Percentiles rank a stretch among this genome's conserved stretches.
phyloP scores from a whole-genome alignment of 2,888 invertebrate genomes.

The Cosmia pyralina region DNA sequence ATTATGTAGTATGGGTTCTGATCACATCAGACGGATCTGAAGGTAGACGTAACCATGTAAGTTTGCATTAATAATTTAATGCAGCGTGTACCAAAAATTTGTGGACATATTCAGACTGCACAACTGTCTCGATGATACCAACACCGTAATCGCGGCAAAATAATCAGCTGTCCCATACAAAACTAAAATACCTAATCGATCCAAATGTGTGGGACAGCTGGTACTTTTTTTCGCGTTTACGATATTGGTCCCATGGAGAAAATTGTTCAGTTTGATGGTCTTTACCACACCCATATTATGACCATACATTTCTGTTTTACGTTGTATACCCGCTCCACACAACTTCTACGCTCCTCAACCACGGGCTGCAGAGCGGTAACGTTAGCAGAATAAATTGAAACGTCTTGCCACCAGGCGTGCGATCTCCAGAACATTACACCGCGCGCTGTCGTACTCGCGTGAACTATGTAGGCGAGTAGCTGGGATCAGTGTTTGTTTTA shows the following conservation, averaged over 20 bases:
- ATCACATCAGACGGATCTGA: not conserved
- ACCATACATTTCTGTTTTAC: no score
- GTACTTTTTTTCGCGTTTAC: no score
- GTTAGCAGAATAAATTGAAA: constrained; percentile 61
- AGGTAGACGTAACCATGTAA: not conserved
- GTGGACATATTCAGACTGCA: no score
- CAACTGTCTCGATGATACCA: no score
- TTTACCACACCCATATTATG: no score
- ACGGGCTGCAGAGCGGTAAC: constrained; percentile 37
- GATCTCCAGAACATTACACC: constrained; percentile 56
- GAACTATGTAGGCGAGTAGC: constrained; percentile 8
- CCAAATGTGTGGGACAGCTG: no score
- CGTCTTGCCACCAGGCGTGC: constrained; percentile 49
- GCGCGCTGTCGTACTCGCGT: constrained; percentile 24
- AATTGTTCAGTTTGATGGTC: no score
- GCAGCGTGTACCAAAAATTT: no score
- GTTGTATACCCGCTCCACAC: constrained; percentile 16
- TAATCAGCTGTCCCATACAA: no score
- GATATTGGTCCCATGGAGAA: no score
- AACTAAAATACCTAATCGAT: no score
- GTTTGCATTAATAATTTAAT: not conserved
- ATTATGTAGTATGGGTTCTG: not conserved
- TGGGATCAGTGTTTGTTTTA: constrained; percentile 27
- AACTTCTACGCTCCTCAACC: not conserved
- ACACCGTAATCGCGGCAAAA: no score